A percentile compares a stretch with the other conserved stretches of the same genome.
Conservation (phyloP, 2,113 vertebrate species). For the Calypte anna region DNA sequence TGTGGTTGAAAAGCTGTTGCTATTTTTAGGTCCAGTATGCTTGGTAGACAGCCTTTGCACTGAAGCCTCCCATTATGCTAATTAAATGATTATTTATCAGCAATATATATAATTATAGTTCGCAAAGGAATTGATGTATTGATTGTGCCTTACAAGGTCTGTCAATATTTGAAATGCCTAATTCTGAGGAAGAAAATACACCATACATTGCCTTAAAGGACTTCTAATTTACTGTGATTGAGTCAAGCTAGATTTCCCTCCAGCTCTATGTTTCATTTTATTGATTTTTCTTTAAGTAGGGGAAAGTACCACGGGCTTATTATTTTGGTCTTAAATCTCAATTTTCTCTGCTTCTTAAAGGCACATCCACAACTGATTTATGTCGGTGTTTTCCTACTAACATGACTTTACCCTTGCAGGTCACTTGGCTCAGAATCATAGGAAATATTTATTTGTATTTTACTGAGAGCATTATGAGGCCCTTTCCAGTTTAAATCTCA, state of each 20-base stretch:
- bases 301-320: neutral
- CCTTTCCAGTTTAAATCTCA: neutral
- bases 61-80: slow-evolving; percentile 16
- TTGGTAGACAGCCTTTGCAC: slow-evolving; percentile 9
- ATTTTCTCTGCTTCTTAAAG: neutral
- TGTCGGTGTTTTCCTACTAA: neutral
- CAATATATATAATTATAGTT: slow-evolving; percentile 53
- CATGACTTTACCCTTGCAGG: neutral
- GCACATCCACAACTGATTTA: neutral
- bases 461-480: neutral
- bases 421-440: neutral
- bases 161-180: slow-evolving; percentile 46
- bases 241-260: slow-evolving; percentile 24
- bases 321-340: slow-evolving; percentile 11
- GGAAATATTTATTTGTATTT: neutral
- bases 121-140: slow-evolving; percentile 37
- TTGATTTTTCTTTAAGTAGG: slow-evolving; percentile 46
- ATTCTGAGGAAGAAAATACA: slow-evolving; percentile 20
- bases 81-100: slow-evolving; percentile 41
- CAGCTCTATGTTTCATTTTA: slow-evolving; percentile 24
- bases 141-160: slow-evolving; percentile 36
- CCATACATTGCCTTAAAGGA: slow-evolving; percentile 21
- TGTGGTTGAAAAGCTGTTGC: neutral
- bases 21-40: neutral
- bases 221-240: slow-evolving; percentile 42